Percentiles rank a stretch among this genome's conserved stretches.
Conservation (phyloP, 2,113 vertebrate genomes). For the Columba janthina region DNA sequence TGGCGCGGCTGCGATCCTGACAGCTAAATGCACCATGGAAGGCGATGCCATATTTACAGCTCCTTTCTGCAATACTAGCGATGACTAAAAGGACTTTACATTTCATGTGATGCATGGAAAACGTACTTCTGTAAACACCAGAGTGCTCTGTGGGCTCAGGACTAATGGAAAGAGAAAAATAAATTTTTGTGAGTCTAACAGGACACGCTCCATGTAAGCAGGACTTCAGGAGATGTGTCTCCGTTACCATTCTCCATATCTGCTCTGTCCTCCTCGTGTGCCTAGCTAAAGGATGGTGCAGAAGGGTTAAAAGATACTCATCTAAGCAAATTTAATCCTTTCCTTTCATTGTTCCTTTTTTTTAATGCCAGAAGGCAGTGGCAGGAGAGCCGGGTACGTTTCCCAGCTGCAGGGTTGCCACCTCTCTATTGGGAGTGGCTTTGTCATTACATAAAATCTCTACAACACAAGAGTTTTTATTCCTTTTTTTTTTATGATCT, state of each 20-base stretch:
- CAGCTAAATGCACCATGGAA: fast-evolving
- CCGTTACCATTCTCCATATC: fast-evolving
- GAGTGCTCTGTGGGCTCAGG: background rate
- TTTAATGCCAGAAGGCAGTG: constrained; percentile 25
- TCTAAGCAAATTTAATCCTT: constrained; percentile 25
- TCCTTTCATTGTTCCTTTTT: constrained; percentile 29
- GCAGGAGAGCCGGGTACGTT: background rate
- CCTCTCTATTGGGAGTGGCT: constrained; percentile 1
- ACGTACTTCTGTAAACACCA: fast-evolving
- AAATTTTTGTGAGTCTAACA: background rate
- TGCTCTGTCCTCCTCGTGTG: fast-evolving
- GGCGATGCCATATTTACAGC: fast-evolving
- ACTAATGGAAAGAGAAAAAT: background rate
- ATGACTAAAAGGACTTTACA: background rate
- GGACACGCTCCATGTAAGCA: fast-evolving
- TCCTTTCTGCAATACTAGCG: background rate
- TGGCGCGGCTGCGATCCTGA: background rate
- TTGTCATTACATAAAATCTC: constrained; percentile 11
- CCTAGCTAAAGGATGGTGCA: background rate
- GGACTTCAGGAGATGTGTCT: fast-evolving
- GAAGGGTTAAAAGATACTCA: constrained; percentile 25
- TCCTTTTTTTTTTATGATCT: background rate
- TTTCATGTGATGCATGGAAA: background rate
- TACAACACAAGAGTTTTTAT: background rate
- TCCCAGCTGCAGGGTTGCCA: constrained; percentile 50